Evolutionary conservation across 2,113 vertebrate genomes (phyloP), one percentile per base, ranked within the genome.

Genomic region (Centrocercus urophasianus): DNA sequence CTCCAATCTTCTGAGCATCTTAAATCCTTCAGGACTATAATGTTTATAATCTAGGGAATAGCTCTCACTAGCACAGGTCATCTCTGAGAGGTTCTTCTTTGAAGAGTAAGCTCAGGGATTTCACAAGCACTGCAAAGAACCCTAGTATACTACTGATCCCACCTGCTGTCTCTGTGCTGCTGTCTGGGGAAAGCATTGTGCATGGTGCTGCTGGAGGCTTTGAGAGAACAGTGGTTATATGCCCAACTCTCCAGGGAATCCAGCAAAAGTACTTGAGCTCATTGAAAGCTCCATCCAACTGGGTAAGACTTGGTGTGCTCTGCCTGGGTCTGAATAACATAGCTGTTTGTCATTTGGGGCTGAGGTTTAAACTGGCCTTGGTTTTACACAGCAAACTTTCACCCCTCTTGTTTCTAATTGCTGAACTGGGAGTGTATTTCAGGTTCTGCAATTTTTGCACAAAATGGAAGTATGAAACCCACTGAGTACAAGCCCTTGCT

Each of bases 91-190:
- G 34, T 71, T 21, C 28, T 74, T 61, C 48, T 76, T 72, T 79
- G 47, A 45, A 80, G 65, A 48, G 6, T 72, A 93, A 93, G 76
- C 96, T 95, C 93, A 88, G 91, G 94, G 92, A 89, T 61, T 87
- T 90, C n/a, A 78, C 40, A 90, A 95, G 48, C 65, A 81, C 83
- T 89, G 50, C 76, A 73, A 78, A 28, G 27, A 79, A 21, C 32
- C 10, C 60, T 2, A 12, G 0, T 84, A 52, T 75, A 83, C 74
- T 90, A 43, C 48, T 93, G 70, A 89, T 76, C 20, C 18, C 17
- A 3, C 76, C 40, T 81, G 1, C 61, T 72, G 24, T n/a, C 17
- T 85, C 25, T 65, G 21, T 45, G 64, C 48, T 83, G 50, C 40
- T 90, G 74, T 13, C 19, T 48, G 52, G 16, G 63, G 38, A 86